These are phyloP conservation scores for Lates japonicus DNA, from an alignment of 2,797 vertebrate species.

Conservation along the genomic window DNA sequence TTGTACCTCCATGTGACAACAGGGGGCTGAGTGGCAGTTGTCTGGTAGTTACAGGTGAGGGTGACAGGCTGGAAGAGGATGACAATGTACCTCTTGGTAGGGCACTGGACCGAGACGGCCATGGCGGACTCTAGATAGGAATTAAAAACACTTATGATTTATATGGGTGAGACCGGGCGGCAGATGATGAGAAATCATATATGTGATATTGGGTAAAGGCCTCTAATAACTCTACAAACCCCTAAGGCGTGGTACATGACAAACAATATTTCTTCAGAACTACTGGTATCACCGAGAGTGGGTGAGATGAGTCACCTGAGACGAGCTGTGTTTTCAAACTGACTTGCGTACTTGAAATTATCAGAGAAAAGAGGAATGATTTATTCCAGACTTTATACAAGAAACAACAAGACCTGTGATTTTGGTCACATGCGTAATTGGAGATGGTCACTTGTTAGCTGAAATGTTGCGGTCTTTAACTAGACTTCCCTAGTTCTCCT, in stretches of 20 bases:
- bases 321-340: neutral
- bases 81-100: conserved; percentile 86
- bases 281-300: conserved; percentile 48
- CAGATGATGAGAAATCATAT: neutral
- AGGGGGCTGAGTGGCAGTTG: conserved; percentile 65
- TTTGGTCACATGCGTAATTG: neutral
- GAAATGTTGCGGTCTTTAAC: neutral
- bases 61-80: conserved; percentile 93
- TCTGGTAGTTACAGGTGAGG: conserved; percentile 87
- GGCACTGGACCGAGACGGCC: conserved; percentile 86
- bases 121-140: conserved; percentile 76
- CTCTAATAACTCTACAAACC: neutral
- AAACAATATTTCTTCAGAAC: conserved; percentile 44
- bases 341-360: neutral
- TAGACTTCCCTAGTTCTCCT: neutral
- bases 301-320: conserved; percentile 57
- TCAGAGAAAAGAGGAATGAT: neutral
- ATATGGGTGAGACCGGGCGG: neutral
- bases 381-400: neutral
- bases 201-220: neutral
- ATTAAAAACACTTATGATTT: neutral
- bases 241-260: conserved; percentile 17
- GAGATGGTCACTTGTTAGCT: neutral
- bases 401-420: neutral
- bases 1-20: conserved; percentile 92